These are phyloP conservation scores for Hypsopygia costalis DNA, from an alignment of 2,888 invertebrate genomes.

Conservation along the genomic window DNA sequence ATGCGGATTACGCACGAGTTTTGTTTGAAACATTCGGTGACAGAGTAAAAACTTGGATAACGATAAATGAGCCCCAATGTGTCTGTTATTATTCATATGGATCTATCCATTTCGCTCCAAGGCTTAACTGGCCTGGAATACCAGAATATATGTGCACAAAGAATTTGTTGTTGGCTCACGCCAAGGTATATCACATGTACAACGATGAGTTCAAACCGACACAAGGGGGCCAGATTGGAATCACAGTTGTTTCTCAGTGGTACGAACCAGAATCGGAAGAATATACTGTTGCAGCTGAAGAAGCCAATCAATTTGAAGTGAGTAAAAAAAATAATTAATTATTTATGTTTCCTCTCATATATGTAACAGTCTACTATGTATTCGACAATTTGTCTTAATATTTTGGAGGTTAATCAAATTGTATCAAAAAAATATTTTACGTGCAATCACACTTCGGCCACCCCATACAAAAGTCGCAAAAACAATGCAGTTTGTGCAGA, in stretches of 20 bases:
- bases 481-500: too few species aligned
- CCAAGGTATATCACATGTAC: slow-evolving; percentile 57
- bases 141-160: slow-evolving; percentile 69
- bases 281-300: slow-evolving; percentile 25
- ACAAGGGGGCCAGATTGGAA: slow-evolving; percentile 33
- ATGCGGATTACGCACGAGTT: slow-evolving; percentile 59
- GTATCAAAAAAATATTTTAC: too few species aligned
- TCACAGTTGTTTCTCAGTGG: slow-evolving; percentile 20
- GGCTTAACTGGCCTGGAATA: slow-evolving; percentile 45
- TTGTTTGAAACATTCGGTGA: slow-evolving; percentile 63
- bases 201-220: slow-evolving; percentile 35
- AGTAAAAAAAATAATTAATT: too few species aligned
- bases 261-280: slow-evolving; percentile 46
- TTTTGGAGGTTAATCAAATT: too few species aligned
- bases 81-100: slow-evolving; percentile 64
- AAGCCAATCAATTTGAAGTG: slow-evolving; percentile 8
- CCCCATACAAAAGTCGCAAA: too few species aligned
- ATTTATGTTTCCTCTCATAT: too few species aligned
- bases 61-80: slow-evolving; percentile 76
- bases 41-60: slow-evolving; percentile 74
- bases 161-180: slow-evolving; percentile 76
- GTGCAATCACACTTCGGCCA: too few species aligned
- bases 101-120: slow-evolving; percentile 32
- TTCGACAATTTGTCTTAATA: too few species aligned
- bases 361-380: too few species aligned